Evolutionary conservation across 1,140 invertebrate species (phyloP), one percentile per base, ranked within the genome.

Genomic region (Musca domestica): DNA sequence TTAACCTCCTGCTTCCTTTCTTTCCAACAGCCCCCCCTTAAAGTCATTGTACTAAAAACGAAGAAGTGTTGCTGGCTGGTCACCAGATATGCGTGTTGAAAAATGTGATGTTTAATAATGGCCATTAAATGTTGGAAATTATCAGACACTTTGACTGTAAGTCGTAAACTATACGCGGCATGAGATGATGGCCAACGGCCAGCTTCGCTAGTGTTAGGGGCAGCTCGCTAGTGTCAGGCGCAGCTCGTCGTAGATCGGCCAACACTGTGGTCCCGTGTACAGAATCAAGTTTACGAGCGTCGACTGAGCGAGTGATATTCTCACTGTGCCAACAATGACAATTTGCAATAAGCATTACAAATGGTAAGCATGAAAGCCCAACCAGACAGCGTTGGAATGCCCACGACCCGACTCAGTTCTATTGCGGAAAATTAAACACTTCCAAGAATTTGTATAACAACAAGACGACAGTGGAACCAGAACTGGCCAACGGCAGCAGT

Each of bases 81-180:
- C 70, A 67, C 54, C 27, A 75, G 76, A 74, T 73, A 70, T 72
- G 74, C 76, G 74, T 77, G 75, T 79, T 80, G 77, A 79, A 77
- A 80, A 80, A 79, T 80, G 77, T 80, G 77, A 80, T 80, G 77
- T 77, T 77, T 79, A 80, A 77, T 76, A 80, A 80, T 76, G 76
- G 76, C 80, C 76, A 80, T 80, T 80, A 80, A 80, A 77, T 76
- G 77, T 75, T 72, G 71, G 76, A 80, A 80, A 80, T 80, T 80
- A 80, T 80, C 77, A 80, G 77, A 76, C 77, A 76, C 77, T 70
- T 73, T 75, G 74, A 64, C 69, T 74, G 75, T 77, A 79, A 80
- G 77, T 74, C 77, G 74, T 75, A 77, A 75, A 77, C 71, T 71
- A 25, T 46, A 61, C 56, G 34, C 56, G 30, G 30, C 56, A 61